A percentile compares a stretch with the other conserved stretches of the same genome.
These are phyloP conservation scores for Tetranychus truncatus DNA, from an alignment of 2,888 invertebrate genomes.

Conservation along the genomic window DNA sequence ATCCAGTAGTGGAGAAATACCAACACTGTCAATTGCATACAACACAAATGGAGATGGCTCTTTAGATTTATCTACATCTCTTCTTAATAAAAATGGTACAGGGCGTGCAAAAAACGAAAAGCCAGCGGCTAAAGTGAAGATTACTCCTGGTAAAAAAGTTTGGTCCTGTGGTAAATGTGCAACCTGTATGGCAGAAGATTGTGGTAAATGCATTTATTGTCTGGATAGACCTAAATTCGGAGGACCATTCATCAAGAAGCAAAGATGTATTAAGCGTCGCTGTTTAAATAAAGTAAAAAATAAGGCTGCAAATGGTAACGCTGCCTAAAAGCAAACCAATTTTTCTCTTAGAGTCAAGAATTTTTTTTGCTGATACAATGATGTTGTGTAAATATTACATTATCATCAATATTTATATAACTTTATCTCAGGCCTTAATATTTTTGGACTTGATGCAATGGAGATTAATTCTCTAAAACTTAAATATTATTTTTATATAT, in stretches of 20 bases:
- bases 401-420: too few relatives aligned
- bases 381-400: too few relatives aligned
- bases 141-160: slow-evolving; percentile 12
- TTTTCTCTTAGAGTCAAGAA: not conserved
- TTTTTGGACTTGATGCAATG: too few relatives aligned
- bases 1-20: not conserved
- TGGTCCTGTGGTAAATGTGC: slow-evolving; percentile 17
- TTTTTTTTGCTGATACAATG: not conserved
- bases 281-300: slow-evolving; percentile 15
- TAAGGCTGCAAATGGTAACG: not conserved
- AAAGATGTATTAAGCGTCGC: slow-evolving; percentile 18
- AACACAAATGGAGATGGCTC: not conserved
- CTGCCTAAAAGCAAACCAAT: not conserved
- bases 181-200: slow-evolving; percentile 15
- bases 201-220: slow-evolving; percentile 16
- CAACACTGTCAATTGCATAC: not conserved
- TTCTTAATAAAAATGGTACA: not conserved
- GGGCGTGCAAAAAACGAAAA: not conserved
- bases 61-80: not conserved
- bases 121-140: not conserved
- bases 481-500: too few relatives aligned
- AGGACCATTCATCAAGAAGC: slow-evolving; percentile 16
- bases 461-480: too few relatives aligned
- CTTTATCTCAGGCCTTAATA: too few relatives aligned
- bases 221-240: slow-evolving; percentile 16